Percentiles rank a stretch among this genome's conserved stretches.
These are phyloP conservation scores for Dipodomys stephensi DNA, from an alignment of 2,113 vertebrate genomes.

Conservation along the genomic window DNA sequence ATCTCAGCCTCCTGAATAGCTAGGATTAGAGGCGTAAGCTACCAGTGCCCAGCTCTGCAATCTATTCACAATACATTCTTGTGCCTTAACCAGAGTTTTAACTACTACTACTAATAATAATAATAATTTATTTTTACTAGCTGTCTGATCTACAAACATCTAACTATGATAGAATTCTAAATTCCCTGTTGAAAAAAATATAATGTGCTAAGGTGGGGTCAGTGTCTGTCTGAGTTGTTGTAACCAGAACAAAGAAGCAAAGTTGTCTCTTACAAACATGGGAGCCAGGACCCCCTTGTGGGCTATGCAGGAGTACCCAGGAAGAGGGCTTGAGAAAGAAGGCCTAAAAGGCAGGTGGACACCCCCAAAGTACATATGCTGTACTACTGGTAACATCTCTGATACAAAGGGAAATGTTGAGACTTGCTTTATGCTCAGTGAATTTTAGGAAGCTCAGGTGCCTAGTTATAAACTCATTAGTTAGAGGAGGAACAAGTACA, in stretches of 20 bases:
- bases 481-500: neutral
- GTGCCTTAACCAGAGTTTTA: neutral
- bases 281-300: neutral
- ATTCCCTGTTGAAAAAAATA: neutral
- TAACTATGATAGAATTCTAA: neutral
- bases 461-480: neutral
- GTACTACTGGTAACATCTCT: neutral
- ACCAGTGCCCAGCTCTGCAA: too few relatives aligned
- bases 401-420: neutral
- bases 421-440: neutral
- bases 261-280: neutral
- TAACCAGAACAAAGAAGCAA: neutral
- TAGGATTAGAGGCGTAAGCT: too few relatives aligned
- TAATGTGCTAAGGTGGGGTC: neutral
- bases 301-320: neutral
- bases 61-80: too few relatives aligned
- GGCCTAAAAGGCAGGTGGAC: neutral
- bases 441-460: neutral
- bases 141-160: too few relatives aligned
- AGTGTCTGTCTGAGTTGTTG: neutral
- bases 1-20: too few relatives aligned
- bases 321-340: neutral
- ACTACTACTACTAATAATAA: too few relatives aligned
- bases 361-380: neutral
- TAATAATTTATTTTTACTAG: too few relatives aligned